Conservation (phyloP, 2,888 invertebrate genomes). For the Callyntrura guangdongensis region DNA sequence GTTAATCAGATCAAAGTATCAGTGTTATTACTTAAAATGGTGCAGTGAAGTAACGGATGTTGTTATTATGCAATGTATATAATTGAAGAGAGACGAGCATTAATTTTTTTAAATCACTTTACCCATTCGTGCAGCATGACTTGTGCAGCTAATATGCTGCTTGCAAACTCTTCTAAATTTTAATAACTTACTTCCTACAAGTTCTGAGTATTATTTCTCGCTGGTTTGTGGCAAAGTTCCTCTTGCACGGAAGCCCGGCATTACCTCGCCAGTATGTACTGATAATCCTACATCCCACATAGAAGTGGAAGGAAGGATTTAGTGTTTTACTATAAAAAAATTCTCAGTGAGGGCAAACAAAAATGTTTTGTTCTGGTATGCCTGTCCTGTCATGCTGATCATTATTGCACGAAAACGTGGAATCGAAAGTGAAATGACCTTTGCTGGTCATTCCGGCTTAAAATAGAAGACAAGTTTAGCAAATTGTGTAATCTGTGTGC, state of each 20-base stretch:
- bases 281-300: constrained; percentile 8
- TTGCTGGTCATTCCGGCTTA: constrained; percentile 34
- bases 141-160: background rate
- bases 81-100: constrained; percentile 64
- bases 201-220: no score
- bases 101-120: constrained; percentile 57
- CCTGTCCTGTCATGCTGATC: constrained; percentile 10
- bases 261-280: background rate
- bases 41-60: constrained; percentile 72
- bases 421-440: constrained; percentile 67
- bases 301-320: constrained; percentile 30
- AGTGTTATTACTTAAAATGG: constrained; percentile 71
- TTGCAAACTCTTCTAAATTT: constrained; percentile 31
- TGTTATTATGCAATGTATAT: constrained; percentile 69
- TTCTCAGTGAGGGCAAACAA: constrained; percentile 23
- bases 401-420: constrained; percentile 5
- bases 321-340: constrained; percentile 27
- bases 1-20: constrained; percentile 71
- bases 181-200: constrained; percentile 61
- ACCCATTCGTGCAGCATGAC: no score
- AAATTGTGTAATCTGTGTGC: constrained; percentile 5
- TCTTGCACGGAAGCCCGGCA: background rate
- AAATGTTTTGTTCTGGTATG: constrained; percentile 4
- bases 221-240: background rate
- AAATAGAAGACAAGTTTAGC: constrained; percentile 25